Percentiles rank a stretch among this genome's conserved stretches.
Conservation (phyloP, 64 coral and sea anemone species). For the Montipora cactus region DNA sequence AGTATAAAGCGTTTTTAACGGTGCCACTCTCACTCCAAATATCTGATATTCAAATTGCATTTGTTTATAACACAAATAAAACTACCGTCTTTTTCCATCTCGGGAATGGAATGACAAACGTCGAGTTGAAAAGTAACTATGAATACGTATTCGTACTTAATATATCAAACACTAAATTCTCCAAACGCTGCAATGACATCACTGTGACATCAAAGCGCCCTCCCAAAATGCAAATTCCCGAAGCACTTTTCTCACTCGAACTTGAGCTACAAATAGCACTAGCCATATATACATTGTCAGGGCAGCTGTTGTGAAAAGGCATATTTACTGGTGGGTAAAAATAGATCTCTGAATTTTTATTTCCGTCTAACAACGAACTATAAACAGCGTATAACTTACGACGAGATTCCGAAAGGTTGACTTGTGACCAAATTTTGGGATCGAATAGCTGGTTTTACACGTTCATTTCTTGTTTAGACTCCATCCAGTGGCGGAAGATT, state of each 20-base stretch:
- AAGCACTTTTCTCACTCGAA: slow-evolving; percentile 67
- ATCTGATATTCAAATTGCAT: neutral
- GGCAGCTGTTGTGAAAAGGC: slow-evolving; percentile 95
- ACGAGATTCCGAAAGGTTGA: slow-evolving; percentile 31
- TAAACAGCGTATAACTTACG: slow-evolving; percentile 88
- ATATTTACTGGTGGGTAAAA: slow-evolving; percentile 99
- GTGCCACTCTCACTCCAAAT: neutral
- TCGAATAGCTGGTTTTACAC: neutral
- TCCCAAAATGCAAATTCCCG: slow-evolving; percentile 93
- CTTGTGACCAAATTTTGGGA: neutral
- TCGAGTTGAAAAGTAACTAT: neutral
- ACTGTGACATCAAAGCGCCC: slow-evolving; percentile 87
- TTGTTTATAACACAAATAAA: neutral
- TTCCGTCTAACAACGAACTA: slow-evolving; percentile 97
- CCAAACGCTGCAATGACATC: slow-evolving; percentile 75
- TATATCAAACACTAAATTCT: slow-evolving; percentile 63
- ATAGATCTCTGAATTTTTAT: slow-evolving; percentile 99
- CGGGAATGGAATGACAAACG: neutral
- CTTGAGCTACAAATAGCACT: slow-evolving; percentile 98
- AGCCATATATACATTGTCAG: slow-evolving; percentile 84
- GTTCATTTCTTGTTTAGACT: slow-evolving; percentile 16
- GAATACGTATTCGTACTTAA: neutral
- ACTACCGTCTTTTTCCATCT: neutral
- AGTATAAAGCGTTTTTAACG: neutral
- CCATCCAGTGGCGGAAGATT: neutral